phyloP scores from a whole-genome alignment of 2,888 invertebrate genomes.

The Drosophila recens region DNA sequence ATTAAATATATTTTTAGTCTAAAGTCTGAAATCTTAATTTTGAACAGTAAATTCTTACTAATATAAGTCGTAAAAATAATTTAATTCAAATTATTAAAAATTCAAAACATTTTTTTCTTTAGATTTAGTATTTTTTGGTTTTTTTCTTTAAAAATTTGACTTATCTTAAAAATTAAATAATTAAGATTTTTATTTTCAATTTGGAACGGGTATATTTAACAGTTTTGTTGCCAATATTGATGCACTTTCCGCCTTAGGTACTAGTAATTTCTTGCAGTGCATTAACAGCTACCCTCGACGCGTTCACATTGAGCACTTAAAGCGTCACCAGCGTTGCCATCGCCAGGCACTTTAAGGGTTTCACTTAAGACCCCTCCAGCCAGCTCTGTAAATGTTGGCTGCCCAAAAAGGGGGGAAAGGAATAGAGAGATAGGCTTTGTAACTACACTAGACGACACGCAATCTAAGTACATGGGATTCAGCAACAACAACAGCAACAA shows the following conservation, averaged over 20 bases:
- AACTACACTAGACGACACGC: slow-evolving; percentile 26
- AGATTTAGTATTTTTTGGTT: no score
- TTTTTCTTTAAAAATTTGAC: no score
- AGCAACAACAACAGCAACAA: slow-evolving; percentile 1
- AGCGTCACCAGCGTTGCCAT: slow-evolving; percentile 56
- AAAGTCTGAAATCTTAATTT: no score
- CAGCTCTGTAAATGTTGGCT: slow-evolving; percentile 9
- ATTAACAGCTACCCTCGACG: slow-evolving; percentile 26
- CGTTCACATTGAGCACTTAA: slow-evolving; percentile 62
- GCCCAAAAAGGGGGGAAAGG: neutral
- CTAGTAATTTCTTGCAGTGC: slow-evolving; percentile 33
- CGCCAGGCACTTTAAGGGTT: slow-evolving; percentile 72
- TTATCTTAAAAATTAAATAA: no score
- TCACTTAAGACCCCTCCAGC: slow-evolving; percentile 65
- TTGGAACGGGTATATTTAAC: no score
- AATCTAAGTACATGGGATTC: slow-evolving; percentile 8
- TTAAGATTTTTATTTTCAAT: no score
- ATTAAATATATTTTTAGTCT: no score
- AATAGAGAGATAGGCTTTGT: slow-evolving; percentile 2
- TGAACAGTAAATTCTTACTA: no score
- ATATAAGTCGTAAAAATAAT: no score
- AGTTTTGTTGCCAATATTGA: neutral
- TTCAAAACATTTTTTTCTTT: no score
- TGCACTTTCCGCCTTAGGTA: neutral
- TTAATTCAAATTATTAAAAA: no score